Base-by-base conservation (phyloP, 2,797 vertebrate genomes). In the Epinephelus awoara region DNA sequence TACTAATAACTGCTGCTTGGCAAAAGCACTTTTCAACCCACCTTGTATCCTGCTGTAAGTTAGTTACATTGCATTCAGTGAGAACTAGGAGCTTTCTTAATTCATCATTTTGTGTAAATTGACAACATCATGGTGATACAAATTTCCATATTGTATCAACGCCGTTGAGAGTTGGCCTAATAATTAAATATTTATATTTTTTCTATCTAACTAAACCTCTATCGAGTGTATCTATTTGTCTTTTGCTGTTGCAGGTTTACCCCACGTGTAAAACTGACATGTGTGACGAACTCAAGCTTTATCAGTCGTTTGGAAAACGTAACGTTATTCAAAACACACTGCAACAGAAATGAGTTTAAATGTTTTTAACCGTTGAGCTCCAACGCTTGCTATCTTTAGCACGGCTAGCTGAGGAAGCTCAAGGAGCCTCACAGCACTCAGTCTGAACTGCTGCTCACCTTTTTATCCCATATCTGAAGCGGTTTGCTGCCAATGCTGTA, bases 401-500 rank as follows among this genome's bases (percentile, higher is more conserved):
- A 68, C 13, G 3, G 17, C 15, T 18, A 63, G 80, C 79, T 77
- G 61, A 62, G 49, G 21, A 51, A 47, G 64, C 64, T 77, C 27
- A 2, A 15, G 7, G 7, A 7, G 21, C 17, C 0, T n/a, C 50
- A 5, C 13, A 34, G 14, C 13, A 5, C 11, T 57, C 0, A 6
- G 15, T 40, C 17, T 8, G 29, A 42, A 6, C 6, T 4, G 0
- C 25, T 19, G 19, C 70, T 92, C 84, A 98, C 98, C 97, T 99
- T 98, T 85, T 98, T 98, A 88, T 99, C 98, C 98, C 98, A 99
- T 91, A 99, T 99, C 89, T 98, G 97, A 18, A 99, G 96, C 1
- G 98, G 98, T 71, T 99, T 98, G 94, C 98, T 99, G 71, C 98
- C 98, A 76, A 99, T 98, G 89, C 98, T 99, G 93, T 99, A 99